Evolutionary conservation across 2,888 invertebrate species (phyloP).

Genomic region (Aphelenchoides bicaudatus): DNA sequence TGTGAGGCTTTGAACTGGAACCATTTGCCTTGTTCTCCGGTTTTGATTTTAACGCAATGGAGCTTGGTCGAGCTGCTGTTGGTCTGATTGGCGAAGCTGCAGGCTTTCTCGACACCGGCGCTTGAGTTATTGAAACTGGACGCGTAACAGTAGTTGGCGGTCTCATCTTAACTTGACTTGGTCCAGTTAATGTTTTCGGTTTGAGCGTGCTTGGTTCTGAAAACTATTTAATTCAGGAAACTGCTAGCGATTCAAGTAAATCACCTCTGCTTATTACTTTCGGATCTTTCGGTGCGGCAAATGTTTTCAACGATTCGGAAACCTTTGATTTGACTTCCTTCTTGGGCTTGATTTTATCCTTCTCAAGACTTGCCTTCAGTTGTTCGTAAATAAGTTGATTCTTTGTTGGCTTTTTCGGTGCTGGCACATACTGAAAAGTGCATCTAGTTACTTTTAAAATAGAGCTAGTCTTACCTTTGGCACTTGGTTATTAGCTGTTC

Average conservation of each 20-base stretch:
- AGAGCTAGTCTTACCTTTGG: constrained; percentile 2
- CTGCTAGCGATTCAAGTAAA: neutral
- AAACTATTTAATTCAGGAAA: constrained; percentile 1
- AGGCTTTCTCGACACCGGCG: neutral
- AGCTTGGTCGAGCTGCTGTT: neutral
- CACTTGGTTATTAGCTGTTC: no score
- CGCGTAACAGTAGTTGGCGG: neutral
- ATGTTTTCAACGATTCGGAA: constrained; percentile 19
- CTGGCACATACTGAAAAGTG: neutral
- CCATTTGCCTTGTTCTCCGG: constrained; percentile 7
- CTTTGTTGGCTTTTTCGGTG: constrained; percentile 42
- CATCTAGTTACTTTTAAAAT: neutral
- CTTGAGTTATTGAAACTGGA: neutral
- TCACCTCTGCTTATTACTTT: constrained; percentile 17
- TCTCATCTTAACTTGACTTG: neutral
- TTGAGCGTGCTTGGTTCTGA: constrained; percentile 15
- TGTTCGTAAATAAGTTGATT: constrained; percentile 38
- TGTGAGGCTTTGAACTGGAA: no score
- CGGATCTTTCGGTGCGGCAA: constrained; percentile 12
- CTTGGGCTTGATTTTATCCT: constrained; percentile 67
- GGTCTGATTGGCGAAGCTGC: neutral
- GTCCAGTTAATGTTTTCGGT: neutral
- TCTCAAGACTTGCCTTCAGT: constrained; percentile 70
- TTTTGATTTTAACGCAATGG: constrained; percentile 1
- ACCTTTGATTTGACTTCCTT: constrained; percentile 79